Evolutionary conservation across 2,888 invertebrate species (phyloP).

Genomic region (Baronia brevicornis): DNA sequence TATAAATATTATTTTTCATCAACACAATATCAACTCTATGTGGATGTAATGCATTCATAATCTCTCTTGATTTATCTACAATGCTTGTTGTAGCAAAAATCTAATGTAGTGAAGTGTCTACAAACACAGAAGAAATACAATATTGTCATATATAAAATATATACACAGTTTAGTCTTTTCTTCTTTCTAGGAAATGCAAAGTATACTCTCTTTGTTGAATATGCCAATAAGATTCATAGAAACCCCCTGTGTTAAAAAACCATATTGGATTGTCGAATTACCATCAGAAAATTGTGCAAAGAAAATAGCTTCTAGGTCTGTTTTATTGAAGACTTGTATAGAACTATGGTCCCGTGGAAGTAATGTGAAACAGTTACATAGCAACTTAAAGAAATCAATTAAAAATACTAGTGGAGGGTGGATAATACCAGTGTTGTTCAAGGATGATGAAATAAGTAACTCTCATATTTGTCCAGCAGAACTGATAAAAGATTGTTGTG

Average conservation of each 20-base stretch:
- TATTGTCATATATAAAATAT: background rate
- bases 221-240: constrained; percentile 76
- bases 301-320: constrained; percentile 86
- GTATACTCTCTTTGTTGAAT: constrained; percentile 79
- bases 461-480: constrained; percentile 62
- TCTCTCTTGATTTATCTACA: too few relatives aligned
- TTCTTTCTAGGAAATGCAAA: constrained; percentile 84
- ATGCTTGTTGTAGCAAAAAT: too few relatives aligned
- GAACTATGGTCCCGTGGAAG: constrained; percentile 87
- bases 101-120: too few relatives aligned
- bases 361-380: constrained; percentile 76
- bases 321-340: constrained; percentile 84
- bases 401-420: constrained; percentile 41
- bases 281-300: constrained; percentile 81
- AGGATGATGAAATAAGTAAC: constrained; percentile 22
- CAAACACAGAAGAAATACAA: too few relatives aligned
- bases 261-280: constrained; percentile 89
- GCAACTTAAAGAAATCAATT: constrained; percentile 72
- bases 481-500: constrained; percentile 70
- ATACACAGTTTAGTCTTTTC: constrained; percentile 1
- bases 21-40: too few relatives aligned
- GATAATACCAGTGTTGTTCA: constrained; percentile 22
- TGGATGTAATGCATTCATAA: too few relatives aligned
- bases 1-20: too few relatives aligned
- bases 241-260: constrained; percentile 76